phyloP scores from a whole-genome alignment of 2,113 vertebrate genomes.

The Micronycteris hirsuta region DNA sequence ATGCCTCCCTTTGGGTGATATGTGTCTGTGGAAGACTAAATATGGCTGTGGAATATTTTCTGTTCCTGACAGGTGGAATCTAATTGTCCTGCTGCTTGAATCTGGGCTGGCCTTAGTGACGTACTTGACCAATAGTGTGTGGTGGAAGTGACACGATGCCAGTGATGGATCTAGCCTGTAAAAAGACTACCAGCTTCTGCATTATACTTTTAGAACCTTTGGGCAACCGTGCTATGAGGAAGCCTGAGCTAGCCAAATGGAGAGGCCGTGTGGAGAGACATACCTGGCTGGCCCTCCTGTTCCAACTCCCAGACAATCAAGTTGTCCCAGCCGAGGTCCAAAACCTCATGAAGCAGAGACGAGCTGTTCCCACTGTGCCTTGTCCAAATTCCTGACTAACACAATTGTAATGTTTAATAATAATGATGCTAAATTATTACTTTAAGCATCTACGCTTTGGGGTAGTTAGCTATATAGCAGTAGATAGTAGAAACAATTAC shows the following conservation, averaged over 20 bases:
- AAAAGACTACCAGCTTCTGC: neutral
- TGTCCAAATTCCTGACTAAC: constrained; percentile 6
- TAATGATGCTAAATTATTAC: neutral
- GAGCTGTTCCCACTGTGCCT: neutral
- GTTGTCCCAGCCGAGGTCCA: neutral
- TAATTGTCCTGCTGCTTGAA: neutral
- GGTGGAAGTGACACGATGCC: neutral
- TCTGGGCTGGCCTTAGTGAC: neutral
- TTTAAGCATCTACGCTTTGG: neutral
- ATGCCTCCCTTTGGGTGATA: neutral
- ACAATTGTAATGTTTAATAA: neutral
- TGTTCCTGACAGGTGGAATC: neutral
- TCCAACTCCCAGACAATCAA: neutral
- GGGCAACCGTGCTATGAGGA: neutral
- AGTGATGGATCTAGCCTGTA: neutral
- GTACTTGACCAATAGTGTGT: neutral
- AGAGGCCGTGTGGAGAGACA: neutral
- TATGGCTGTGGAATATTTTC: neutral
- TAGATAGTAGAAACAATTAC: constrained; percentile 1
- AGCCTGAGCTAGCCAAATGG: neutral
- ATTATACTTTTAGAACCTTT: neutral
- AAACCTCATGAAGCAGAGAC: neutral
- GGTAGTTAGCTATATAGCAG: neutral
- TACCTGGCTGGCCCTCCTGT: neutral
- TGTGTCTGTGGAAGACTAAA: neutral